Conservation (phyloP, 2,797 vertebrate genomes). For the Protonibea diacanthus region DNA sequence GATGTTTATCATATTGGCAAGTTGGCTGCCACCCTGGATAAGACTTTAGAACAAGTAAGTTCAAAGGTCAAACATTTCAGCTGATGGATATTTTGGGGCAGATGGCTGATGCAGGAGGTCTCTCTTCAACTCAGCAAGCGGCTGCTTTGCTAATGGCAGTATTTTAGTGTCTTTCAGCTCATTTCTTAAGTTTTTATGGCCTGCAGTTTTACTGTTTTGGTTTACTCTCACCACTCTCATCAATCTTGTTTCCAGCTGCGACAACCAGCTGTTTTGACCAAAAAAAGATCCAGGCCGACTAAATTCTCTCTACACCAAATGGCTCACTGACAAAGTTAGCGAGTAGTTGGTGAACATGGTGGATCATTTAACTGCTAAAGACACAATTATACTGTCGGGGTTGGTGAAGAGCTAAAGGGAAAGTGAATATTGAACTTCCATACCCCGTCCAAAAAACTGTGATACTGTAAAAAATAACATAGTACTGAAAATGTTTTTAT, state of each 20-base stretch:
- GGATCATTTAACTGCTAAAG: not conserved
- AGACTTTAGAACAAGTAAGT: slow-evolving; percentile 83
- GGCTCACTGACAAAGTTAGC: not conserved
- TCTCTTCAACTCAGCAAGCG: not conserved
- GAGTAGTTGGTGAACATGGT: not conserved
- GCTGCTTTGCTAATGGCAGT: not conserved
- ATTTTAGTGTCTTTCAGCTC: not conserved
- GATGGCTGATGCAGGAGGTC: not conserved
- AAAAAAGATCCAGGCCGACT: not conserved
- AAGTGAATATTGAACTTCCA: not conserved
- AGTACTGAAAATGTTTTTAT: not conserved
- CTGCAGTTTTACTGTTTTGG: not conserved
- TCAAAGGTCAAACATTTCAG: not conserved
- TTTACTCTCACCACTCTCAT: not conserved
- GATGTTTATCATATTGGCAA: slow-evolving; percentile 85
- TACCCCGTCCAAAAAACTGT: no score
- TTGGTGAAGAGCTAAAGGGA: not conserved
- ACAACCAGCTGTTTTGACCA: not conserved
- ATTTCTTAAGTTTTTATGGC: not conserved
- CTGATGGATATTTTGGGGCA: not conserved
- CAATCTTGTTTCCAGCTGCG: not conserved
- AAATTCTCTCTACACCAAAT: not conserved
- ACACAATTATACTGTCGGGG: not conserved
- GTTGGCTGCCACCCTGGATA: slow-evolving; percentile 85
- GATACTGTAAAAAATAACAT: not conserved